Percentiles rank a stretch among this genome's conserved stretches.
Evolutionary conservation across 2,797 vertebrate species (phyloP).

Genomic region (Pteropus rufus): DNA sequence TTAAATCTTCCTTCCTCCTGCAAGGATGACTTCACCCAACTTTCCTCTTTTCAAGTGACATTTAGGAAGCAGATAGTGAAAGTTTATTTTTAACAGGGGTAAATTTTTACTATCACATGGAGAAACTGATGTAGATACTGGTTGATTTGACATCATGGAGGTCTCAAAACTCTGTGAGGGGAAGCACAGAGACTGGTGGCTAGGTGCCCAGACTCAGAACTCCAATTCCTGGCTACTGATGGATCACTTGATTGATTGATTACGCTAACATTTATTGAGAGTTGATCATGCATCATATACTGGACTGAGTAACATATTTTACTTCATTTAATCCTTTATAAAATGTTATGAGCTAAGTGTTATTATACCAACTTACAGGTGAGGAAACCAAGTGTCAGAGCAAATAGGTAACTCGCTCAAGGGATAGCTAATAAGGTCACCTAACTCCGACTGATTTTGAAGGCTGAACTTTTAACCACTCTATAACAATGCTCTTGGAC

Average conservation of each 20-base stretch:
- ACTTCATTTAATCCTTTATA: background rate
- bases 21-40: background rate
- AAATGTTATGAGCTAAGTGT: background rate
- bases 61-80: conserved; percentile 16
- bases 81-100: background rate
- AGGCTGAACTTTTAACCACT: background rate
- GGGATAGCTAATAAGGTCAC: background rate
- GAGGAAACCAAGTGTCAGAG: background rate
- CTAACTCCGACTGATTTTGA: background rate
- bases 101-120: background rate
- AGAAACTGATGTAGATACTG: background rate
- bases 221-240: background rate
- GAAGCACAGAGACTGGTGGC: background rate
- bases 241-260: background rate
- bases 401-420: background rate
- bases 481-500: background rate
- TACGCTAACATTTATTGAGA: background rate
- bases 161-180: background rate
- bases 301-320: background rate
- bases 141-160: background rate
- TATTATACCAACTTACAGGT: background rate
- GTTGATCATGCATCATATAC: background rate
- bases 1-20: background rate
- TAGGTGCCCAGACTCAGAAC: background rate
- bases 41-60: background rate